phyloP scores from a whole-genome alignment of 2,888 invertebrate genomes.

The Phortica okadai region DNA sequence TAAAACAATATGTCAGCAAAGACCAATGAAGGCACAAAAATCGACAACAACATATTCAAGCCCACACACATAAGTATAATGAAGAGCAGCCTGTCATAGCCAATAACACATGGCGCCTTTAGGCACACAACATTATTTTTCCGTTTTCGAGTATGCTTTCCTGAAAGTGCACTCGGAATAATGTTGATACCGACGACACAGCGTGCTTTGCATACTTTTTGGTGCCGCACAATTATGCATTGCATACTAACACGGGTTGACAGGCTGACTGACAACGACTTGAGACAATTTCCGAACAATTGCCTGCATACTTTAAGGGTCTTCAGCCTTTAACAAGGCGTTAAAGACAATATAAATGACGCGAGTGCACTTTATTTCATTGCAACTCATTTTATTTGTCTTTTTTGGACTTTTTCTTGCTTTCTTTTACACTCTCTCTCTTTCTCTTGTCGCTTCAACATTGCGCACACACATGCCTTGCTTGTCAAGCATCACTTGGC shows the following conservation, averaged over 20 bases:
- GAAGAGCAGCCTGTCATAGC: no score
- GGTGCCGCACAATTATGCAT: not conserved
- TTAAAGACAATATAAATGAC: slow-evolving; percentile 13
- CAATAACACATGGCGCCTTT: no score
- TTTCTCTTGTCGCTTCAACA: not conserved
- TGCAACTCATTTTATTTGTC: not conserved
- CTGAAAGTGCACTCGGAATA: not conserved
- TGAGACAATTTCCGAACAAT: not conserved
- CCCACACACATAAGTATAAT: no score
- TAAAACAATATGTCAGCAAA: not conserved
- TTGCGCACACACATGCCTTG: not conserved
- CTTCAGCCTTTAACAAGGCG: slow-evolving; percentile 10
- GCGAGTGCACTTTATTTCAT: not conserved
- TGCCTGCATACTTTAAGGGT: slow-evolving; percentile 14
- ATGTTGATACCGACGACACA: not conserved
- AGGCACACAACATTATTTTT: no score
- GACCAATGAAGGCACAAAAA: not conserved
- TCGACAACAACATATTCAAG: not conserved
- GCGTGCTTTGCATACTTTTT: not conserved
- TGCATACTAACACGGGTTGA: not conserved
- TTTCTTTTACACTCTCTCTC: not conserved
- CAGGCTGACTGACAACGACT: not conserved
- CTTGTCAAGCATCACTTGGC: slow-evolving; percentile 11
- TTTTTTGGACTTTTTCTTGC: not conserved
- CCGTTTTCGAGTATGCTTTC: not conserved